Conservation (phyloP, 2,113 vertebrate species). For the Macquaria australasica region DNA sequence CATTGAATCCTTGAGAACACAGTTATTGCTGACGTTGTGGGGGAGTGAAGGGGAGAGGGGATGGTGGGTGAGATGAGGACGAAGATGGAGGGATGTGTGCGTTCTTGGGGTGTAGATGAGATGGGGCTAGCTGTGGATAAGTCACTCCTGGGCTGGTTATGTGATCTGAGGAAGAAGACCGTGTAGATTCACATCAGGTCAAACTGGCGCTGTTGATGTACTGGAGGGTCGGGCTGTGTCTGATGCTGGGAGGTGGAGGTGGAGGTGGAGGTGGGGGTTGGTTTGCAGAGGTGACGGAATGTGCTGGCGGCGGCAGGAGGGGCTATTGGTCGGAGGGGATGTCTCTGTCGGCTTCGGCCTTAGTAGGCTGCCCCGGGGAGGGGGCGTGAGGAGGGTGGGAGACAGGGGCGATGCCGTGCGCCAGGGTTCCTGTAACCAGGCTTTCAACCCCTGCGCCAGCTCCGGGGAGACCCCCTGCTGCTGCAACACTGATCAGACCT, state of each 20-base stretch:
- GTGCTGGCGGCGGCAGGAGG: conserved; percentile 74
- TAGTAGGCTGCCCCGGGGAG: conserved; percentile 91
- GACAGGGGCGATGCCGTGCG: conserved; percentile 89
- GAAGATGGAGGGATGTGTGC: conserved; percentile 54
- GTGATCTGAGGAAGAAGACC: conserved; percentile 80
- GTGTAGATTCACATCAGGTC: conserved; percentile 73
- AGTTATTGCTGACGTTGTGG: conserved; percentile 85
- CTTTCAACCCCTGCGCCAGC: conserved; percentile 88
- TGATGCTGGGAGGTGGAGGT: conserved; percentile 75
- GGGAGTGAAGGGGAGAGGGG: conserved; percentile 29
- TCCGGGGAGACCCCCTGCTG: conserved; percentile 88
- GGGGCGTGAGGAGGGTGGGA: conserved; percentile 90
- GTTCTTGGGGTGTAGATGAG: conserved; percentile 37
- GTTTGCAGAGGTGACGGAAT: conserved; percentile 85
- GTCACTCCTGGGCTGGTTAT: conserved; percentile 83
- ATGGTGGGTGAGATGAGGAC: conserved; percentile 41
- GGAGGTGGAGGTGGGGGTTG: conserved; percentile 39
- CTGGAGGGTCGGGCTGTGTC: conserved; percentile 69
- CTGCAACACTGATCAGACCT: conserved; percentile 90
- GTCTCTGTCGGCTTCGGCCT: conserved; percentile 95
- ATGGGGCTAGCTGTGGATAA: conserved; percentile 52
- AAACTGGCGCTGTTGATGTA: conserved; percentile 70
- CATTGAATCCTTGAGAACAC: conserved; percentile 85
- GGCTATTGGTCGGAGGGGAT: conserved; percentile 94
- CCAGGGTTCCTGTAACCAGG: conserved; percentile 87